Evolutionary conservation across 2,113 vertebrate genomes (phyloP), one percentile per base, ranked within the genome.

Genomic region (Microtus ochrogaster): DNA sequence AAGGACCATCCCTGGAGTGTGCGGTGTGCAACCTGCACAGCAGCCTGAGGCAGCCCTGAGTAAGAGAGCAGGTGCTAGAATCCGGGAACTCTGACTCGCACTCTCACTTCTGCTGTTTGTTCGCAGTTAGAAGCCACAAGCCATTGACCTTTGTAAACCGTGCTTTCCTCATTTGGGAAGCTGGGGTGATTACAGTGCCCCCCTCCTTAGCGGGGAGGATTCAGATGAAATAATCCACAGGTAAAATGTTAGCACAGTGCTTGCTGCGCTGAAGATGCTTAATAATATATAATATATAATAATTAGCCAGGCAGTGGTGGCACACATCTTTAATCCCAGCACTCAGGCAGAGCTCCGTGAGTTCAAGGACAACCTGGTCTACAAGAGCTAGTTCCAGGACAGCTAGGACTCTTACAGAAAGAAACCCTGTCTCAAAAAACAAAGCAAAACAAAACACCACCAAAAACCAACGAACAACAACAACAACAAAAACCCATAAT

Each of bases 131-230:
- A 78, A 78, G 44, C 33, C 0, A 2, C 44, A 55, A 72, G 72
- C 68, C 92, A 66, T 0, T 88, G 87, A 72, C 16, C 58, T 52
- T 96, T 86, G n/a, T 30, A 58, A 78, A 52, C 68, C 79, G 92
- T 49, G 79, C 89, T 84, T 92, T 94, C 33, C 89, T 90, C 58
- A 13, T 82, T 82, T 85, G 39, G 72, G 26, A 92, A 92, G 72
- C 72, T 93, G 61, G 78, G 92, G 76, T 94, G 72, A 70, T 95
- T 55, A 79, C 2, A 65, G 58, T 26, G 61, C 28, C 41, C 68
- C 81, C n/a, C 52, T 82, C 47, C 28, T 92, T 81, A 17, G 63
- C 41, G 9, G 55, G 24, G 30, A 94, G 65, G 55, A 78, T 68
- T 95, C 72, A 82, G 68, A 39, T 82, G 36, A 95, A 94, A 94